Base-by-base conservation (phyloP, 2,888 invertebrate genomes). In the Dione juno region DNA sequence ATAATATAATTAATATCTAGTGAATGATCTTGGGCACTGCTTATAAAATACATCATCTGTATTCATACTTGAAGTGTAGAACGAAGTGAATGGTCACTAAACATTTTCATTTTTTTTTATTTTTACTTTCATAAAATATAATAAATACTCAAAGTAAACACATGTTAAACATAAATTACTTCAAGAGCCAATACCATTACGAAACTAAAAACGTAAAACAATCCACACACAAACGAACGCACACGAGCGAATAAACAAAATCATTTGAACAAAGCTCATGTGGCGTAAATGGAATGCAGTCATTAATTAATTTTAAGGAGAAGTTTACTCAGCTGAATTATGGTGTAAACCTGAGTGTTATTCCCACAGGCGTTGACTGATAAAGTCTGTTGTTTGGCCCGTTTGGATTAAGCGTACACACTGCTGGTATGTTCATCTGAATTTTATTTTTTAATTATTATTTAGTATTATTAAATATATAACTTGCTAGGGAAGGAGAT, bases 291-390 rank as follows among this genome's bases (percentile, higher is more conserved):
- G 81, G 79, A 81, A 81, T 82, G 79, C 78, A 75, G 68, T 76
- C 80, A 83, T 83, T 83, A 82, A 82, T 83, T 83, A 80, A 78
- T 75, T 79, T 77, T 80, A 79, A 80, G 77, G 77, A 77, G 81
- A 82, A 80, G 81, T 78, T 77, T 77, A 74, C 75, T 71, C 77
- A 78, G 78, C 79, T 79, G 80, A 84, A 83, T 85, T 84, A 85
- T 80, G 79, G 81, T 78, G 81, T 77, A 81, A 85, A 84, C 82
- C 81, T 81, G 80, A 69, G 67, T 81, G 81, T 82, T 78, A 78
- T 83, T 81, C 82, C 79, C 77, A 75, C 76, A 78, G 77, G 80
- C 80, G 80, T 74, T 79, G 77, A 81, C 80, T 79, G 79, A 81
- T 79, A 79, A 79, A 72, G 69, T 72, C 71, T 67, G 67, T 71